Percentiles rank a stretch among this genome's conserved stretches.
Conservation (phyloP, 2,888 invertebrate genomes). For the Platycnemis pennipes region DNA sequence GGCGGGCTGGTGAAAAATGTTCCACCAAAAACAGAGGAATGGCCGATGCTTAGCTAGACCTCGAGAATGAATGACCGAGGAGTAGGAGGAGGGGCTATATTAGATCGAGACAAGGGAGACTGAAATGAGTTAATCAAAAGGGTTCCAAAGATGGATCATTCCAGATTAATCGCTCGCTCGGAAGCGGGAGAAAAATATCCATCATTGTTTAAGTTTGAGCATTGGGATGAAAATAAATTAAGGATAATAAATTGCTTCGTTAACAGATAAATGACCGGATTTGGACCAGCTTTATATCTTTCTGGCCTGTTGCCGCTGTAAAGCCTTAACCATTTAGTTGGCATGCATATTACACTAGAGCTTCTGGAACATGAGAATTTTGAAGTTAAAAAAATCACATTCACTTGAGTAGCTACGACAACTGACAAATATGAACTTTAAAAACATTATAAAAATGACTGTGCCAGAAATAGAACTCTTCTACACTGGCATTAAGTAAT, state of each 20-base stretch:
- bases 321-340: background rate
- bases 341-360: background rate
- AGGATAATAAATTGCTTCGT: conserved; percentile 1
- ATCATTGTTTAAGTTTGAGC: conserved; percentile 42
- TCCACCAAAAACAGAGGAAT: conserved; percentile 67
- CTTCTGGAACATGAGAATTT: background rate
- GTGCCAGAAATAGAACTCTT: too few species aligned
- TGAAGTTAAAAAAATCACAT: background rate
- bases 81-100: conserved; percentile 30
- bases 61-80: conserved; percentile 47
- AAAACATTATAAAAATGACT: too few species aligned
- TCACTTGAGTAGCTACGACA: too few species aligned
- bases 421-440: too few species aligned
- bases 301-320: background rate
- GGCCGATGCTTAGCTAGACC: conserved; percentile 44
- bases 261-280: conserved; percentile 1
- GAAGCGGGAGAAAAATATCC: conserved; percentile 38
- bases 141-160: conserved; percentile 57
- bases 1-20: conserved; percentile 62
- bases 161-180: conserved; percentile 34
- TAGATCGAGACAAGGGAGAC: background rate
- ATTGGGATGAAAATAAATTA: conserved; percentile 39
- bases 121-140: conserved; percentile 63
- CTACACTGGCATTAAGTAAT: too few species aligned
- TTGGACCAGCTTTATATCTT: background rate